Percentiles rank a stretch among this genome's conserved stretches.
Conservation (phyloP, 2,113 vertebrate species). For the Seriola rivoliana region DNA sequence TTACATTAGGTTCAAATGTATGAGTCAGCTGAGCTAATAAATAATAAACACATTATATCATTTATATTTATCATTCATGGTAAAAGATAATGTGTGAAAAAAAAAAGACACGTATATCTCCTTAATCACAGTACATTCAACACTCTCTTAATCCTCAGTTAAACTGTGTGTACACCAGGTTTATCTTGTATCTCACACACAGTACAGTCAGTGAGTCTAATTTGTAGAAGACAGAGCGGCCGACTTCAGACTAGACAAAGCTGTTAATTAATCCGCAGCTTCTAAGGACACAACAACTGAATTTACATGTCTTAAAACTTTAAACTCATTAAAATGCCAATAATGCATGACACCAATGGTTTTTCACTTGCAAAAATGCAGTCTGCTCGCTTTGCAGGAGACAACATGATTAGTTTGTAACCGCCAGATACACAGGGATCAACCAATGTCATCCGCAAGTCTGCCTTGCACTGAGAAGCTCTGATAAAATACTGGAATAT, state of each 20-base stretch:
- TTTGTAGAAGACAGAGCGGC: not conserved
- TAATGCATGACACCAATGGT: not conserved
- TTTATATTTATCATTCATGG: not conserved
- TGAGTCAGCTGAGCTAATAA: not conserved
- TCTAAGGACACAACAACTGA: not conserved
- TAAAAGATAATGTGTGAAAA: not conserved
- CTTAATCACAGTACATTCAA: not conserved
- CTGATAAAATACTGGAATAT: constrained; percentile 66
- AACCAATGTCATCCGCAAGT: constrained; percentile 45
- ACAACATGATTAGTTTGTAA: constrained; percentile 25
- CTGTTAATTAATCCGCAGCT: not conserved
- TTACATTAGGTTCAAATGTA: not conserved
- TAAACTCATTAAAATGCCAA: constrained; percentile 24
- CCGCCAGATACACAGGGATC: constrained; percentile 47
- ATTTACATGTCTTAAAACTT: constrained; percentile 4
- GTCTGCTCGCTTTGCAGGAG: constrained; percentile 5
- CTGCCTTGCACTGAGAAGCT: constrained; percentile 45
- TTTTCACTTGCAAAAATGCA: constrained; percentile 21
- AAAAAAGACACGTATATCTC: not conserved
- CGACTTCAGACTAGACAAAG: not conserved
- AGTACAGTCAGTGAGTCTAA: not conserved
- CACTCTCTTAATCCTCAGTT: constrained; percentile 2
- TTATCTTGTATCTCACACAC: constrained; percentile 2
- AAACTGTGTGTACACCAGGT: not conserved
- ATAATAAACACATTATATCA: not conserved